These are phyloP conservation scores for Diachasma alloeum DNA, from an alignment of 1,140 invertebrate species.

Conservation along the genomic window DNA sequence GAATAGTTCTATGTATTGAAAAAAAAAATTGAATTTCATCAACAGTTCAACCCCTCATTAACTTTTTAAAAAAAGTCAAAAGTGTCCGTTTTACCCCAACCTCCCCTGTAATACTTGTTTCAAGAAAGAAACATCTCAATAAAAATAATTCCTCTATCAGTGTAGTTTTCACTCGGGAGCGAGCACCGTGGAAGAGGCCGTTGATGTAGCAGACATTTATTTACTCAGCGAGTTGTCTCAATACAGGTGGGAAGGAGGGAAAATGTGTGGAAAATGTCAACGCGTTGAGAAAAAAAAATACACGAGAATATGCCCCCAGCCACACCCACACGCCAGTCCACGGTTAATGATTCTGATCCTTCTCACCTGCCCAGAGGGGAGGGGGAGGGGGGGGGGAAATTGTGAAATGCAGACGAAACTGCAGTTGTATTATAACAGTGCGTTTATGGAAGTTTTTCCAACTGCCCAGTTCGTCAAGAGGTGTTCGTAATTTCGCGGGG, in stretches of 20 bases:
- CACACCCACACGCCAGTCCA: neutral
- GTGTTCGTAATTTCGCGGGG: neutral
- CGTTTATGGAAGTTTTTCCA: neutral
- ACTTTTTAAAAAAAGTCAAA: too few species aligned
- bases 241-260: neutral
- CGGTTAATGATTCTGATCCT: neutral
- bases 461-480: neutral
- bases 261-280: constrained; percentile 22
- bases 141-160: too few species aligned
- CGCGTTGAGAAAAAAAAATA: constrained; percentile 1
- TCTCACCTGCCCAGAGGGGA: neutral
- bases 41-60: too few species aligned
- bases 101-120: too few species aligned
- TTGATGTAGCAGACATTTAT: neutral
- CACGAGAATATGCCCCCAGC: neutral
- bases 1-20: too few species aligned
- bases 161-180: too few species aligned
- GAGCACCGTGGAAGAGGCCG: too few species aligned
- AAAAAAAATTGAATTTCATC: too few species aligned
- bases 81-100: too few species aligned
- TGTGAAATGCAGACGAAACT: neutral
- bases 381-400: too few species aligned
- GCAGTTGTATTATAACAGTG: neutral
- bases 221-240: neutral
- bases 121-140: too few species aligned